Conservation (phyloP, 2,888 invertebrate species). For the Phortica okadai region DNA sequence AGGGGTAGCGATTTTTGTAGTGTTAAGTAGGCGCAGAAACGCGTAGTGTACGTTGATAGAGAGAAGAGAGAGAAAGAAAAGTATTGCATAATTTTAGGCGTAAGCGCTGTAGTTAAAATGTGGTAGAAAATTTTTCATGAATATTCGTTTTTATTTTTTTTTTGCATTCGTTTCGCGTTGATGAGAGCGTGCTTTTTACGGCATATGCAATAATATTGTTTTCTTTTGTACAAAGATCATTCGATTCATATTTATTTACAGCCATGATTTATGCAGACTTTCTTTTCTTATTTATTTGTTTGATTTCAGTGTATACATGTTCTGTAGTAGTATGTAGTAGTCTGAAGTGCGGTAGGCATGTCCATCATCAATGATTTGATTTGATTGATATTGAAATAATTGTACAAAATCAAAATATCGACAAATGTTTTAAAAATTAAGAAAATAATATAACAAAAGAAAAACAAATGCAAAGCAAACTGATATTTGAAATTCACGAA, state of each 20-base stretch:
- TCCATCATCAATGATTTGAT: neutral
- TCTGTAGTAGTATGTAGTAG: neutral
- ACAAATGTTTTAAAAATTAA: slow-evolving; percentile 22
- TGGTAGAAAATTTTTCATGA: slow-evolving; percentile 65
- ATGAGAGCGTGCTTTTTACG: slow-evolving; percentile 34
- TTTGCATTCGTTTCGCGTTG: slow-evolving; percentile 40
- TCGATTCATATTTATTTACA: neutral
- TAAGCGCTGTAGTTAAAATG: neutral
- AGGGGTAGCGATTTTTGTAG: neutral
- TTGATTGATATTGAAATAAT: slow-evolving; percentile 19
- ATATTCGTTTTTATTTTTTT: slow-evolving; percentile 47
- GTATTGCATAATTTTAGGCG: slow-evolving; percentile 17
- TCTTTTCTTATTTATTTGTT: neutral
- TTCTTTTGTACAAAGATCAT: slow-evolving; percentile 32
- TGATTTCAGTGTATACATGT: neutral
- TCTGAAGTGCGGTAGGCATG: neutral
- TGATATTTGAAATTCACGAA: slow-evolving; percentile 67
- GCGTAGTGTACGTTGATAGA: neutral
- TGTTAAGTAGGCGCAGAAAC: slow-evolving; percentile 7
- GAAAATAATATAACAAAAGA: slow-evolving; percentile 20
- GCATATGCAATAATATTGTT: slow-evolving; percentile 28
- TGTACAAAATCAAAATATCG: slow-evolving; percentile 5
- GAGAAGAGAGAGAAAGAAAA: slow-evolving; percentile 23
- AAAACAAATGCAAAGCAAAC: slow-evolving; percentile 38
- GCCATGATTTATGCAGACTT: neutral